Conservation (phyloP, 2,113 vertebrate species). For the Clarias magur region DNA sequence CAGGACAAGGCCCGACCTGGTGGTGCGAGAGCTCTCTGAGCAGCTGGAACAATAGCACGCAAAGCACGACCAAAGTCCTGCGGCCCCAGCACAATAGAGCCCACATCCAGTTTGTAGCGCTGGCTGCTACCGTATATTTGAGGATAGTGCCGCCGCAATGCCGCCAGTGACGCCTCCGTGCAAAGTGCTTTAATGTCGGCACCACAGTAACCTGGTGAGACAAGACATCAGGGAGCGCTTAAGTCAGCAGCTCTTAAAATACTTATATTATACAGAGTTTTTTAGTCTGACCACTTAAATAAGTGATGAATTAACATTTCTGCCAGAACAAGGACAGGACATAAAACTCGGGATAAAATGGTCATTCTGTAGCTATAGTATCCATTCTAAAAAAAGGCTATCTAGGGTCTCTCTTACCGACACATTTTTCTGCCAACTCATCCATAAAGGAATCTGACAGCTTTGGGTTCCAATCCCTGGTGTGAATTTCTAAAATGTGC, state of each 20-base stretch:
- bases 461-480: constrained; percentile 95
- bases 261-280: not conserved
- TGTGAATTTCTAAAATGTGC: constrained; percentile 98
- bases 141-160: constrained; percentile 91
- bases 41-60: constrained; percentile 92
- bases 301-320: not conserved
- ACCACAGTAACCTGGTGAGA: constrained; percentile 89
- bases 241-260: not conserved
- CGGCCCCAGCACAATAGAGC: constrained; percentile 88
- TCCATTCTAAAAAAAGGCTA: not conserved
- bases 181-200: constrained; percentile 99
- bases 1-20: constrained; percentile 88
- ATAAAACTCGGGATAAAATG: not conserved
- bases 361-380: not conserved
- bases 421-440: constrained; percentile 98
- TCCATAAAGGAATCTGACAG: constrained; percentile 90
- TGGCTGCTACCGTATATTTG: constrained; percentile 97
- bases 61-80: constrained; percentile 93
- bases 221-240: not conserved
- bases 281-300: not conserved
- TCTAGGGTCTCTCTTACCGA: constrained; percentile 81
- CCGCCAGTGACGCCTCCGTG: constrained; percentile 94
- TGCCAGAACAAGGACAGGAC: not conserved
- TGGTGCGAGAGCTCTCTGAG: constrained; percentile 88
- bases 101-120: constrained; percentile 90